Conservation (phyloP, 2,797 vertebrate species). For the Hoplostethus mediterraneus region DNA sequence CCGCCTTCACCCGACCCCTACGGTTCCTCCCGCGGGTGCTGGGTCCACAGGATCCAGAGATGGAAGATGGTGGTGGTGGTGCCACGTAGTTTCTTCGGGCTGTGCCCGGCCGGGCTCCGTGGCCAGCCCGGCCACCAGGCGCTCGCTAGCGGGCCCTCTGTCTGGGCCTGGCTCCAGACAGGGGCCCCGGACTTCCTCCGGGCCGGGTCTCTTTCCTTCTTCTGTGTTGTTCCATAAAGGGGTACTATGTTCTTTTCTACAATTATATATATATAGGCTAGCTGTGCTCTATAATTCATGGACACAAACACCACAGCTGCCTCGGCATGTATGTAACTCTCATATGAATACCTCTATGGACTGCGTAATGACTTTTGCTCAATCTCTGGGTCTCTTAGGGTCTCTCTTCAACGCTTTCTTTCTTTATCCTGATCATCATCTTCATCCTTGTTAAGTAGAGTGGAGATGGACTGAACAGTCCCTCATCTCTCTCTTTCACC, state of each 20-base stretch:
- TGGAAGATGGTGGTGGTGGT: too few relatives aligned
- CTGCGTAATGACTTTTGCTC: constrained; percentile 38
- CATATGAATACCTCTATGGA: constrained; percentile 36
- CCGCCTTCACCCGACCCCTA: too few relatives aligned
- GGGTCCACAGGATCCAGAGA: too few relatives aligned
- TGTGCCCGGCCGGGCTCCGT: too few relatives aligned
- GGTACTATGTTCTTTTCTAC: constrained; percentile 23
- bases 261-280: constrained; percentile 36
- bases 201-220: too few relatives aligned
- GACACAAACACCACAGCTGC: constrained; percentile 32
- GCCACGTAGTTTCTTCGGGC: too few relatives aligned
- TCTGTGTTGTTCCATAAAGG: too few relatives aligned
- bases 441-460: constrained; percentile 8
- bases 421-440: constrained; percentile 38
- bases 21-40: too few relatives aligned
- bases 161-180: too few relatives aligned
- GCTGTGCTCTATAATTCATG: constrained; percentile 67
- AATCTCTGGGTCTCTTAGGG: constrained; percentile 12
- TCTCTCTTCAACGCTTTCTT: constrained; percentile 29
- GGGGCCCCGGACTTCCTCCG: too few relatives aligned
- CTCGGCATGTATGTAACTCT: constrained; percentile 34
- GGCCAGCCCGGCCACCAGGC: too few relatives aligned
- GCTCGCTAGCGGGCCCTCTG: too few relatives aligned
- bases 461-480: constrained; percentile 32
- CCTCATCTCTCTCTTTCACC: constrained; percentile 12